Conservation (phyloP, 2,888 invertebrate species). For the Eudemis profundana region DNA sequence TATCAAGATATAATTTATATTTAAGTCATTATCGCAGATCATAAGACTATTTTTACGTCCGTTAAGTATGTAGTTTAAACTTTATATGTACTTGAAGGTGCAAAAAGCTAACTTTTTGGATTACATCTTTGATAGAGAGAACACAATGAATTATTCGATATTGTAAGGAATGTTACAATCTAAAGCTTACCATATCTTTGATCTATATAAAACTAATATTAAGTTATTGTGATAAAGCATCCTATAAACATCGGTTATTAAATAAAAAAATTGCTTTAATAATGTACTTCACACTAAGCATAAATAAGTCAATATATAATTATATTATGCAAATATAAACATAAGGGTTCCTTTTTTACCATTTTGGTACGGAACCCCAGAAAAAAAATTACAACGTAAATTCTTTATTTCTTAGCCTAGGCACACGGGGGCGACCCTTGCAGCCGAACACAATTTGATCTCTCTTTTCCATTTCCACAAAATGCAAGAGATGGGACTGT, state of each 20-base stretch:
- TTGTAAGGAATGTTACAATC: slow-evolving; percentile 14
- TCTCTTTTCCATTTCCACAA: background rate
- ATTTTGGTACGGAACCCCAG: too few relatives aligned
- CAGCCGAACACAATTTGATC: background rate
- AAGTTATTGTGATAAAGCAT: slow-evolving; percentile 25
- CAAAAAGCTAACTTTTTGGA: background rate
- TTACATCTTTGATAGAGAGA: slow-evolving; percentile 8
- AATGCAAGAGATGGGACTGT: background rate
- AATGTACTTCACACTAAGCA: slow-evolving; percentile 20
- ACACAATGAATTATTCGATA: slow-evolving; percentile 2
- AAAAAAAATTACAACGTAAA: background rate
- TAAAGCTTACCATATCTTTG: slow-evolving; percentile 14
- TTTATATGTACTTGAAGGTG: background rate
- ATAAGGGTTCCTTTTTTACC: too few relatives aligned
- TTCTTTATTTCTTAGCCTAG: background rate
- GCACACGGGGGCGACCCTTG: background rate
- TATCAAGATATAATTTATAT: slow-evolving; percentile 49
- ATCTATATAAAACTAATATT: background rate
- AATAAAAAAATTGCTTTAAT: slow-evolving; percentile 1
- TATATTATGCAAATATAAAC: too few relatives aligned
- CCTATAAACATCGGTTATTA: background rate
- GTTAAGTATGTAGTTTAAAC: slow-evolving; percentile 13
- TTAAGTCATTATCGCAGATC: slow-evolving; percentile 54
- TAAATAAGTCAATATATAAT: background rate
- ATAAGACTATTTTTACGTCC: slow-evolving; percentile 41